Base-by-base conservation (phyloP, 2,113 vertebrate genomes). In the Leptosomus discolor region DNA sequence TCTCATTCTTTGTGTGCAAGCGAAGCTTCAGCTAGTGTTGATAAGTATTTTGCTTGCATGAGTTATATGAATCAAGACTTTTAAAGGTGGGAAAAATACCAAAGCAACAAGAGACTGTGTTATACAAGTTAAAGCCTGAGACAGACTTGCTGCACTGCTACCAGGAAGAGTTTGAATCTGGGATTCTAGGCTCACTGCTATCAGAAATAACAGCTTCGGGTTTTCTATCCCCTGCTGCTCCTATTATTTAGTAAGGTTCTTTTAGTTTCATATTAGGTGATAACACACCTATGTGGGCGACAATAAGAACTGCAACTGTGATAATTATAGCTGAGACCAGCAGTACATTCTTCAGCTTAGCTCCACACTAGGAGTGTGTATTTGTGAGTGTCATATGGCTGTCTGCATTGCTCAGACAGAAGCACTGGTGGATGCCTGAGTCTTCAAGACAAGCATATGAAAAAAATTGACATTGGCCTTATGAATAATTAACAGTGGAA, bases 401-500 rank as follows among this genome's bases (percentile, higher is more conserved):
- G 96, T 48, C 79, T 92, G 86, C 78, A 60, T 81, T 60, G 76
- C 80, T 95, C 83, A 74, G 82, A 63, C 51, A 73, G 43, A 61
- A 81, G 71, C 39, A 36, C 51, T 76, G 56, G 37, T 36, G 45
- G 1, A 22, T 67, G 67, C 48, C 78, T 46, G 88, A 88, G 48
- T 56, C 88, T 94, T 93, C 93, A 74, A 95, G 89, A 85, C 83
- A 95, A 93, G 71, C 83, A 41, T 79, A 19, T 85, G 69, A 96
- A 91, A 94, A 93, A 85, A 88, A 29, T 21, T 93, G 86, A 90
- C 68, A 57, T 93, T 92, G 81, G 67, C 58, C 34, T 90, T 76
- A 61, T 46, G 80, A 91, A 78, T 96, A 94, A 95, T 96, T 80
- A 91, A 91, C 90, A 34, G 11, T 89, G 63, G 70, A 84, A 92